Conservation (phyloP, 2,113 vertebrate genomes). For the Salminus brasiliensis region DNA sequence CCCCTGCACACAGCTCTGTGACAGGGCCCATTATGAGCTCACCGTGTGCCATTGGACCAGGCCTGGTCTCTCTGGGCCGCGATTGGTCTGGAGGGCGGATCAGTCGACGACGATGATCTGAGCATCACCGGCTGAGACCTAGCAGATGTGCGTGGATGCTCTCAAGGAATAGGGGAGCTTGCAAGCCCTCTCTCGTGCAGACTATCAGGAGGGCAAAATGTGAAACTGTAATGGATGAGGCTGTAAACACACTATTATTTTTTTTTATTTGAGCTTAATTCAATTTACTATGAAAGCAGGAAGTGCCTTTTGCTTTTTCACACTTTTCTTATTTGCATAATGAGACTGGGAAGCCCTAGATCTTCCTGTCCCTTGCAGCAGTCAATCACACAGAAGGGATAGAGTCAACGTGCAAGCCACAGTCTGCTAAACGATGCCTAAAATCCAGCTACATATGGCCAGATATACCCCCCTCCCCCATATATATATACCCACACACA, state of each 20-base stretch:
- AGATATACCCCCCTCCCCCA: background rate
- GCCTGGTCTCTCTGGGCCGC: background rate
- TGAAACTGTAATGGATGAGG: background rate
- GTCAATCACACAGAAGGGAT: background rate
- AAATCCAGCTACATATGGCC: background rate
- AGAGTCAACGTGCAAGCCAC: background rate
- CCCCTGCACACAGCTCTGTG: constrained; percentile 21
- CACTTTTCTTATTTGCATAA: background rate
- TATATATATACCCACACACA: no score
- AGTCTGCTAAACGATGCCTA: background rate
- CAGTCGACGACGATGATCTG: constrained; percentile 17
- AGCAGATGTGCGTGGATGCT: constrained; percentile 10
- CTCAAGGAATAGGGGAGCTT: background rate
- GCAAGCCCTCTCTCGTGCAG: background rate
- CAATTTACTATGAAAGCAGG: background rate
- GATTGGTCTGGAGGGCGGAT: constrained; percentile 26
- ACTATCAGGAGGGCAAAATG: background rate
- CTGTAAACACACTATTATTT: no score
- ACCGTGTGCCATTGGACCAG: constrained; percentile 13
- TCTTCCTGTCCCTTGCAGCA: background rate
- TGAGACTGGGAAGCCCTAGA: background rate
- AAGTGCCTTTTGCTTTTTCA: background rate
- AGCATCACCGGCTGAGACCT: constrained; percentile 6
- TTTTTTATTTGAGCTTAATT: background rate
- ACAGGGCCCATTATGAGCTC: constrained; percentile 22